Conservation (phyloP, 2,113 vertebrate genomes). For the Odontophorus gujanensis region DNA sequence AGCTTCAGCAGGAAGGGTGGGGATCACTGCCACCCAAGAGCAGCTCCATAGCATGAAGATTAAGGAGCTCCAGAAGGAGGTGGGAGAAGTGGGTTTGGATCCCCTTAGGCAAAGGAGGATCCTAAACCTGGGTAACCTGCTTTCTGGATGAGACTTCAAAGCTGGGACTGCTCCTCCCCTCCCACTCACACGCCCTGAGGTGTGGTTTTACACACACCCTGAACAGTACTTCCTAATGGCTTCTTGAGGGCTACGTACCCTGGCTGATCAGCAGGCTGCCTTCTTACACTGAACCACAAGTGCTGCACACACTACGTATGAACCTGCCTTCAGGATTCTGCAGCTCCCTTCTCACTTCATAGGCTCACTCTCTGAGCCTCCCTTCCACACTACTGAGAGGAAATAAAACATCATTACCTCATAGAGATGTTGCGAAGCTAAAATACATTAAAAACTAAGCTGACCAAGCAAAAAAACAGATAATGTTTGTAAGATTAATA, state of each 20-base stretch:
- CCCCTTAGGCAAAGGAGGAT: slow-evolving; percentile 53
- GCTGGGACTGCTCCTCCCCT: slow-evolving; percentile 42
- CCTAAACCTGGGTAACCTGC: slow-evolving; percentile 67
- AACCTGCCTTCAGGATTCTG: fast-evolving
- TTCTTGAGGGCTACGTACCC: fast-evolving
- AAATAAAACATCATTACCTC: neutral
- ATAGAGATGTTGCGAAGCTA: neutral
- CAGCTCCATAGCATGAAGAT: neutral
- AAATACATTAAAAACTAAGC: neutral
- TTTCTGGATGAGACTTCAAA: slow-evolving; percentile 69
- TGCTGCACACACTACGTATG: fast-evolving
- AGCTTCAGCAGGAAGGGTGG: neutral
- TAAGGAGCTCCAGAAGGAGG: neutral
- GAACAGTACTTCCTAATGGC: neutral
- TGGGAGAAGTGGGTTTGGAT: slow-evolving; percentile 56
- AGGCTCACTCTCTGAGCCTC: fast-evolving
- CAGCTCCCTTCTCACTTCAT: neutral
- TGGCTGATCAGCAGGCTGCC: fast-evolving
- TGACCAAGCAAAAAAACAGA: neutral
- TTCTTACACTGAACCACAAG: fast-evolving
- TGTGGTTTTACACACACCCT: slow-evolving; percentile 63
- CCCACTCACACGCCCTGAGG: slow-evolving; percentile 63
- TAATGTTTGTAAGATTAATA: neutral
- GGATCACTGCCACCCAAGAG: slow-evolving; percentile 14
- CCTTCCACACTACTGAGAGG: neutral